Evolutionary conservation across 1,140 invertebrate species (phyloP).

Genomic region (Muscidifurax raptorellus): DNA sequence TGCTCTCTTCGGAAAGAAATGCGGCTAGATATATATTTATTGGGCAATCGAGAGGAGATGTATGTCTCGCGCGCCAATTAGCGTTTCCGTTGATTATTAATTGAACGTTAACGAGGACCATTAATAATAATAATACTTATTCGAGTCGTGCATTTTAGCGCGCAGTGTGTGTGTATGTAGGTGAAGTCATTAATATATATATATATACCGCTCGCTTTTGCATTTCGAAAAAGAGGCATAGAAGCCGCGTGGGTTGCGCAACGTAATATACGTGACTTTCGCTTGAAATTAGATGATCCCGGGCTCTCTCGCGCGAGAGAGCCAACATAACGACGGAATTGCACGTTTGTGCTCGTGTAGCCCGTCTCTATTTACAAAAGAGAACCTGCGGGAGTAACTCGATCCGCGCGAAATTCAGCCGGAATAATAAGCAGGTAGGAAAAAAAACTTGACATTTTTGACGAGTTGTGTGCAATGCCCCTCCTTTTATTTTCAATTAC

Average conservation of each 20-base stretch:
- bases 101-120: background rate
- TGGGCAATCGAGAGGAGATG: background rate
- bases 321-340: too few relatives aligned
- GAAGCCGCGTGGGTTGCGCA: background rate
- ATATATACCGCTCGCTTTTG: background rate
- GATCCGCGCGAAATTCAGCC: background rate
- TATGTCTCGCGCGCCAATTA: background rate
- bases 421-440: background rate
- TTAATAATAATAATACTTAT: background rate
- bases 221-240: too few relatives aligned
- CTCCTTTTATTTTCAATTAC: too few relatives aligned
- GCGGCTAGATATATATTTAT: slow-evolving; percentile 2
- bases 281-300: background rate
- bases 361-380: too few relatives aligned
- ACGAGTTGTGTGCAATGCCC: too few relatives aligned
- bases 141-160: too few relatives aligned
- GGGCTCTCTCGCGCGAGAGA: too few relatives aligned
- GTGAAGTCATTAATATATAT: background rate
- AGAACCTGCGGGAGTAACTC: too few relatives aligned
- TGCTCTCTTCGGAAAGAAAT: background rate
- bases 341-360: too few relatives aligned
- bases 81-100: background rate
- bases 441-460: background rate
- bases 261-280: background rate
- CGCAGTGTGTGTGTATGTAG: background rate